Base-by-base conservation (phyloP, 2,888 invertebrate species). In the Cosmopolites sordidus region DNA sequence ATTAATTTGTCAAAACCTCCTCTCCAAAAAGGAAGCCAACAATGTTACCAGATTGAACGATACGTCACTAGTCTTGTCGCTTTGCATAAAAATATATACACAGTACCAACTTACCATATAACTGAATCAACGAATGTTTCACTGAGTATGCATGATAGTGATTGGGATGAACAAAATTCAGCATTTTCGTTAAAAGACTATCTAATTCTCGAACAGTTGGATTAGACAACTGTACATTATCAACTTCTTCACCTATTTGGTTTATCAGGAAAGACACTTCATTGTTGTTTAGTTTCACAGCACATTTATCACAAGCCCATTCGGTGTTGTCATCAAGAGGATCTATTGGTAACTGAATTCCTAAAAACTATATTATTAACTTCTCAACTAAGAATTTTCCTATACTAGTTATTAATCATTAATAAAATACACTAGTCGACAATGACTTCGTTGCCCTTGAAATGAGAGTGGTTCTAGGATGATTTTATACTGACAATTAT, bases 81-180 rank as follows among this genome's bases (percentile, higher is more conserved):
- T n/a, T n/a, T n/a, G n/a, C n/a, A n/a, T n/a, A n/a, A n/a, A n/a
- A n/a, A n/a, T n/a, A n/a, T n/a, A n/a, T n/a, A n/a, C n/a, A n/a
- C n/a, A n/a, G n/a, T n/a, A n/a, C n/a, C n/a, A n/a, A 5, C 50
- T 45, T 43, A 56, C 56, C 56, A 44, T 58, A 58, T 1, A 58
- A 45, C 40, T 58, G 58, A 4, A 58, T 54, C 22, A 58, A 46
- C n/a, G 58, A 58, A 52, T 58, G 58, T 33, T 55, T 58, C n/a
- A 58, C 79, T 0, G 87, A 83, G 65, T 89, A 89, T 60, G 88
- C 78, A 63, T 90, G 89, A 69, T 89, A 92, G 73, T 92, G 92
- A 67, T 89, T 84, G 0, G 87, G 85, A 74, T 92, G 92, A 50
- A 92, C 75, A 62, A 92, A 86, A 56, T 82, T 83, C 1, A 84